Percentiles rank a stretch among this genome's conserved stretches.
Evolutionary conservation across 2,888 invertebrate species (phyloP).

Genomic region (Thalpophila matura): DNA sequence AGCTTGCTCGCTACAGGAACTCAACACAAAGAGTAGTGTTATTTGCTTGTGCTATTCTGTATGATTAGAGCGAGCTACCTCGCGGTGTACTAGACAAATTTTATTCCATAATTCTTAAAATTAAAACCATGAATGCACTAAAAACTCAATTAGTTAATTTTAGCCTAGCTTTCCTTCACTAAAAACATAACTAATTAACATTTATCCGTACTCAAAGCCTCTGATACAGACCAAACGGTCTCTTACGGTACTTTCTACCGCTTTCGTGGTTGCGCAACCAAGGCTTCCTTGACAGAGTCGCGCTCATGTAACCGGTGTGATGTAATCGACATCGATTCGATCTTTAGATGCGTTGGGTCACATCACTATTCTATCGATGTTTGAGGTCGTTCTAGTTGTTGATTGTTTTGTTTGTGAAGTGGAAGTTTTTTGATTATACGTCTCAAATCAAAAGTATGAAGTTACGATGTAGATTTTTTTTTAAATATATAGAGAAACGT

Average conservation of each 20-base stretch:
- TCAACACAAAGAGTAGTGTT: no score
- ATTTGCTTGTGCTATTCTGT: no score
- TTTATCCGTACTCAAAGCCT: conserved; percentile 35
- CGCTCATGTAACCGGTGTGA: conserved; percentile 61
- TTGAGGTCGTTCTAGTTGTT: conserved; percentile 33
- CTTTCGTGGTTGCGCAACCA: conserved; percentile 61
- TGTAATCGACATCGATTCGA: conserved; percentile 54
- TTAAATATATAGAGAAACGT: not conserved
- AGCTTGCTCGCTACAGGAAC: no score
- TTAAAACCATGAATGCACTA: no score
- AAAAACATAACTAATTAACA: conserved; percentile 50
- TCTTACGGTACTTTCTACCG: conserved; percentile 52
- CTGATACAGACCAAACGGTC: conserved; percentile 30
- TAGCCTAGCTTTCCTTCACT: not conserved
- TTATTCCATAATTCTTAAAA: no score
- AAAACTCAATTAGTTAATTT: no score
- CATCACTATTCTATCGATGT: conserved; percentile 40
- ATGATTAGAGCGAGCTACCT: no score
- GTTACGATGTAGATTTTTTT: not conserved
- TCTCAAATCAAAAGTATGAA: conserved; percentile 4
- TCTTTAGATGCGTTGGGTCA: conserved; percentile 49
- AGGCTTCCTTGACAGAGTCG: conserved; percentile 60
- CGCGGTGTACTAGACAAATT: no score
- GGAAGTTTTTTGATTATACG: not conserved
- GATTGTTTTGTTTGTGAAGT: conserved; percentile 1